Evolutionary conservation across 2,888 invertebrate genomes (phyloP).

Genomic region (Polia nebulosa): DNA sequence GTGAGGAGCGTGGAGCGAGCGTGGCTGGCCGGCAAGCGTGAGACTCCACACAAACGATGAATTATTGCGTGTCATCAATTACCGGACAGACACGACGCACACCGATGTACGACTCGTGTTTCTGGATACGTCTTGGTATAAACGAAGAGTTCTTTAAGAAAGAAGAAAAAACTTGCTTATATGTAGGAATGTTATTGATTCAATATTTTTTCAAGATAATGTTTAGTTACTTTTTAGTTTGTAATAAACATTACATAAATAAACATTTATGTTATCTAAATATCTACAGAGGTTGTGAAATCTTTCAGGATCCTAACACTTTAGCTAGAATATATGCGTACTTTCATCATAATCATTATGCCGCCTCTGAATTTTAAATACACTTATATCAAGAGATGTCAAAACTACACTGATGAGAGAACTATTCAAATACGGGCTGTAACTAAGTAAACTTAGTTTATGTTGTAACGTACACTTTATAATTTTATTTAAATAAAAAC

Average conservation of each 20-base stretch:
- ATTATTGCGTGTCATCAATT: slow-evolving; percentile 89
- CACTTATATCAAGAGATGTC: not conserved
- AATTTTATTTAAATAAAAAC: not conserved
- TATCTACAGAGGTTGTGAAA: not conserved
- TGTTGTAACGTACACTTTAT: not conserved
- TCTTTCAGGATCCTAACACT: not conserved
- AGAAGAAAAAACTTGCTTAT: not conserved
- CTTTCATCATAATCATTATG: not conserved
- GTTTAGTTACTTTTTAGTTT: too few relatives aligned
- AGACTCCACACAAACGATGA: slow-evolving; percentile 88
- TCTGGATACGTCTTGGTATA: slow-evolving; percentile 55
- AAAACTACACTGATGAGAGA: slow-evolving; percentile 6
- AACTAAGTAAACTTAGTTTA: not conserved
- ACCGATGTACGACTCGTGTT: slow-evolving; percentile 57
- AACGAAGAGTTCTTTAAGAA: slow-evolving; percentile 5
- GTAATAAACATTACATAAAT: too few relatives aligned
- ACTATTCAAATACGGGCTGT: not conserved
- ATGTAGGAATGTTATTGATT: not conserved
- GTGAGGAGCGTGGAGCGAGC: slow-evolving; percentile 63
- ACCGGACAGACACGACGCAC: slow-evolving; percentile 82
- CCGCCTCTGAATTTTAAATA: not conserved
- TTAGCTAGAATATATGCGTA: too few relatives aligned
- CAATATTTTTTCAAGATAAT: not conserved
- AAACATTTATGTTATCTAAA: too few relatives aligned
- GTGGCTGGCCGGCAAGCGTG: slow-evolving; percentile 74